Evolutionary conservation across 1,140 invertebrate genomes (phyloP), one percentile per base, ranked within the genome.

Genomic region (Ceratitis capitata): DNA sequence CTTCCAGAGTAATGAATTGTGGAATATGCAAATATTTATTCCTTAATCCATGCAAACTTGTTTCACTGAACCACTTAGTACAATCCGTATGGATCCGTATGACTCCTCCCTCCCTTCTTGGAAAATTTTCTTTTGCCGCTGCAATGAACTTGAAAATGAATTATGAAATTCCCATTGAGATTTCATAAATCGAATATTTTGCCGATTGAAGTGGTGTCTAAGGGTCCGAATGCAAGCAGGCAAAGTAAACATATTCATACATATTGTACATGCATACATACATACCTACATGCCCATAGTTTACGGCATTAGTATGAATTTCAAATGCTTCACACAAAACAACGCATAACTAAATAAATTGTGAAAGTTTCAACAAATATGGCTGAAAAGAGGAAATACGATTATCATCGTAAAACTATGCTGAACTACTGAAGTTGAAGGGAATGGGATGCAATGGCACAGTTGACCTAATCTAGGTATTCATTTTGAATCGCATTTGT

Each of bases 141-240:
- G 61, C 85, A 84, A 86, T 86, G 85, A 86, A 86, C 85, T 86
- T 86, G 85, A 86, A 86, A 83, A 86, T 86, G 83, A 86, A 56
- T 84, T 84, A 86, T 86, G 83, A 86, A 82, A 35, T 78, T 78
- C 32, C 35, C 26, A 78, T 78, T 78, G 69, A 78, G 39, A 78
- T 78, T 45, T 14, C 69, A 26, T 35, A 78, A 45, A 78, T 78
- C 69, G 39, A 78, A 26, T n/a, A 45, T 78, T 78, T 78, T 78
- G 39, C 39, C 69, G 39, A 78, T 45, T 78, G 7, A 78, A 78
- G 69, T 78, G 69, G 39, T 14, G 69, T 78, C 69, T 78, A 45
- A 78, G 69, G 19, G 69, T 10, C n/a, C n/a, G 42, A 23, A 78
- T 4, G 69, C 42, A 78, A 42, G n/a, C 35, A 42, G 42, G 39